Evolutionary conservation across 2,797 vertebrate genomes (phyloP), one percentile per base, ranked within the genome.

Genomic region (Chaetophractus vellerosus): DNA sequence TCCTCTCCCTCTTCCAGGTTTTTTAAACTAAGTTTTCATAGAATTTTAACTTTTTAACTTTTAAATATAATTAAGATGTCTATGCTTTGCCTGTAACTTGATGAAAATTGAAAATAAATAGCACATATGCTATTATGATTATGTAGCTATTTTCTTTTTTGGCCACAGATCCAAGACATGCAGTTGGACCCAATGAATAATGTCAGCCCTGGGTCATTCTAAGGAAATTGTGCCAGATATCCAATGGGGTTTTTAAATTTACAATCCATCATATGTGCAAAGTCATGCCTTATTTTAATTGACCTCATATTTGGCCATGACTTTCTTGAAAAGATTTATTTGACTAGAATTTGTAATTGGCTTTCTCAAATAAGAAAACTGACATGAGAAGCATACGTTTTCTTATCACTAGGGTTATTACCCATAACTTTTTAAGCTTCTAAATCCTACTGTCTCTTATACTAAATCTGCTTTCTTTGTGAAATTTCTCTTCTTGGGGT

Each of bases 71-170:
- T 3, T 38, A 84, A 84, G 24, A 57, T 69, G 57, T 50, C 24
- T 6, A 80, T 31, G 50, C 52, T 89, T 71, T 48, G 4, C 55
- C 18, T 93, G n/a, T 75, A 38, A 66, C 21, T 52, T 66, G 68
- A 66, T 66, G 93, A 33, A 45, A 57, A 38, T n/a, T 50, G n/a
- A 88, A 88, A 94, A 59, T 33, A 80, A 71, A 61, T 38, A 38
- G 38, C 38, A 38, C 38, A 4, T 38, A 38, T 76, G 14, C 1
- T 64, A 31, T 68, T 18, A 75, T 33, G 5, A 31, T 68, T 23
- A 68, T 33, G 3, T 16, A 36, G 45, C 19, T 63, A 52, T 52
- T 52, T 52, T 52, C 52, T 31, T 31, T 12, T 9, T 28, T 28
- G 8, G 2, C n/a, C 48, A 21, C 72, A 52, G 48, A 79, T 75